Evolutionary conservation across 2,113 vertebrate species (phyloP).

Genomic region (Agelaius phoeniceus): DNA sequence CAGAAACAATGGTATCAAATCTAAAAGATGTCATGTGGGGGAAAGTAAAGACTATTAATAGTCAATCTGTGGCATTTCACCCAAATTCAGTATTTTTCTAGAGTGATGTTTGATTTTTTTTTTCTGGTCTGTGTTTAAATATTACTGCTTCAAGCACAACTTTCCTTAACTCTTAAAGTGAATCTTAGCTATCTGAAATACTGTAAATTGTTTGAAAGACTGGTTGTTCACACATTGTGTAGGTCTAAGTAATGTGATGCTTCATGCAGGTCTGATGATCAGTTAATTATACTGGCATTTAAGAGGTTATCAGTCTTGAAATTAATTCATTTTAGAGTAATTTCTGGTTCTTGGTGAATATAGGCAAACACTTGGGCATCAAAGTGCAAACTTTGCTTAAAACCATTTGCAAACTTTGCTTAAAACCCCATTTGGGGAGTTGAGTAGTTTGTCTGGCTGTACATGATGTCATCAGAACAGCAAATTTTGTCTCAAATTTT

Average conservation of each 20-base stretch:
- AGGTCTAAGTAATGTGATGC: background rate
- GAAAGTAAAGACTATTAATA: background rate
- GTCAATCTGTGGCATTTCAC: background rate
- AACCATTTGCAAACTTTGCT: background rate
- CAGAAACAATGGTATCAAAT: background rate
- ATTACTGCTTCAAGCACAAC: background rate
- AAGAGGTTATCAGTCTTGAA: background rate
- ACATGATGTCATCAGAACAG: background rate
- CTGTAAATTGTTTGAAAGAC: background rate
- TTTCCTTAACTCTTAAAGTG: background rate
- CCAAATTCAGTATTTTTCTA: background rate
- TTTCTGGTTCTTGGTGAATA: background rate
- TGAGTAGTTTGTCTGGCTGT: background rate
- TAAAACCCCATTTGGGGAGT: background rate
- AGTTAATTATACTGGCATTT: background rate
- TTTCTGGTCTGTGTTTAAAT: background rate
- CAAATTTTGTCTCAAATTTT: background rate
- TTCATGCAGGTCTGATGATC: background rate
- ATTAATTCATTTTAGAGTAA: background rate
- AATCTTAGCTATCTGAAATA: background rate
- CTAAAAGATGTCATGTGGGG: background rate
- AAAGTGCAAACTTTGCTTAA: rapidly evolving
- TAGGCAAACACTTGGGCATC: background rate
- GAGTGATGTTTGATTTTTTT: background rate
- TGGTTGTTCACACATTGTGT: background rate